A percentile compares a stretch with the other conserved stretches of the same genome.
Evolutionary conservation across 2,888 invertebrate genomes (phyloP).

Genomic region (Oscheius sp.): DNA sequence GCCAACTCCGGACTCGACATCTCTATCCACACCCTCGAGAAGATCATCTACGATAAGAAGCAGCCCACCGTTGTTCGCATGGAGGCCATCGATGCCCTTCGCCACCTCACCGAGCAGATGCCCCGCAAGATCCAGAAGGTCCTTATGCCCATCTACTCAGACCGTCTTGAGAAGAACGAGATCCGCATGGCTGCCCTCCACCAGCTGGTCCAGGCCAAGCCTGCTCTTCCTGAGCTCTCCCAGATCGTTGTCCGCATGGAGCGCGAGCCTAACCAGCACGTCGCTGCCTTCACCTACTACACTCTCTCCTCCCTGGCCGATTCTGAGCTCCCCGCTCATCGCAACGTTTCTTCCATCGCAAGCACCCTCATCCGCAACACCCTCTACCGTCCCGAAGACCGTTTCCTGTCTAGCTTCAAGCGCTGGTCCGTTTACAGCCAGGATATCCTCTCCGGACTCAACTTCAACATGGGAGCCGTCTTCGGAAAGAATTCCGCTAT

Average conservation of each 20-base stretch:
- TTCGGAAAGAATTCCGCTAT: slow-evolving; percentile 60
- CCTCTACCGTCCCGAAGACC: slow-evolving; percentile 50
- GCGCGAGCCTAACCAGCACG: slow-evolving; percentile 60
- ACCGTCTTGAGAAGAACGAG: slow-evolving; percentile 57
- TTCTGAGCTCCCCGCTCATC: slow-evolving; percentile 59
- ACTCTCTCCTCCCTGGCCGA: slow-evolving; percentile 55
- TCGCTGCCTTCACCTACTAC: slow-evolving; percentile 59
- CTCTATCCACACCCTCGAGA: slow-evolving; percentile 61
- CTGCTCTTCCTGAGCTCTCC: slow-evolving; percentile 55
- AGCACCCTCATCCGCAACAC: slow-evolving; percentile 44
- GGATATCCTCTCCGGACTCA: slow-evolving; percentile 51
- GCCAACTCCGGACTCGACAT: slow-evolving; percentile 69
- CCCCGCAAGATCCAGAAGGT: slow-evolving; percentile 54
- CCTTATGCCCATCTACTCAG: slow-evolving; percentile 66
- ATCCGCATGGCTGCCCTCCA: slow-evolving; percentile 63
- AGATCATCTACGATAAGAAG: slow-evolving; percentile 62
- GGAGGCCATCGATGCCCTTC: slow-evolving; percentile 67
- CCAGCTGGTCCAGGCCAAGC: slow-evolving; percentile 59
- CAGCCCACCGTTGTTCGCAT: slow-evolving; percentile 60
- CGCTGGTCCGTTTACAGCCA: slow-evolving; percentile 57
- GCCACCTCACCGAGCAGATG: slow-evolving; percentile 52
- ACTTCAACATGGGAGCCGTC: slow-evolving; percentile 58
- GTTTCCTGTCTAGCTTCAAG: slow-evolving; percentile 44
- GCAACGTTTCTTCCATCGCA: slow-evolving; percentile 50
- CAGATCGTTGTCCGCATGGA: slow-evolving; percentile 57